Evolutionary conservation across 2,797 vertebrate genomes (phyloP).

Genomic region (Hippoglossus hippoglossus): DNA sequence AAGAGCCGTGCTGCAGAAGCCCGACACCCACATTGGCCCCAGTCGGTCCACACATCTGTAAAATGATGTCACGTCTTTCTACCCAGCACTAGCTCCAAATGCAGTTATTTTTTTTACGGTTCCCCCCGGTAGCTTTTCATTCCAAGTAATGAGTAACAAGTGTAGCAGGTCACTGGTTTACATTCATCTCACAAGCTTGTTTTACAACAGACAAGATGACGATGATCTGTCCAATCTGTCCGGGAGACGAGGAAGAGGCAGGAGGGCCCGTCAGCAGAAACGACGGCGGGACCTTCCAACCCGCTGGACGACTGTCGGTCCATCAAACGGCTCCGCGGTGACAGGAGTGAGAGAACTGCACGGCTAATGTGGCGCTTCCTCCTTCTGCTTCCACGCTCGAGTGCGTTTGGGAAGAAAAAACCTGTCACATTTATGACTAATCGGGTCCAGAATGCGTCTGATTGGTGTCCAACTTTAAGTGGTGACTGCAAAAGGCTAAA

Average conservation of each 20-base stretch:
- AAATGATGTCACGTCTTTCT: background rate
- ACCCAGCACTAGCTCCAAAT: background rate
- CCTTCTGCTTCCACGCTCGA: background rate
- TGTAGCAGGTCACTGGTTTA: background rate
- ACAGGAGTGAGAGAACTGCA: background rate
- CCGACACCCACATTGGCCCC: background rate
- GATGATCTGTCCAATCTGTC: background rate
- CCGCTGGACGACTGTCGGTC: slow-evolving; percentile 9
- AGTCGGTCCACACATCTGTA: background rate
- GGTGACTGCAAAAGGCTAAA: background rate
- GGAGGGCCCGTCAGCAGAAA: background rate
- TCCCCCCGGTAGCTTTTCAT: background rate
- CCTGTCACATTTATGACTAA: background rate
- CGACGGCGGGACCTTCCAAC: background rate
- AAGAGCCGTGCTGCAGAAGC: background rate
- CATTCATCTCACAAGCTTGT: background rate
- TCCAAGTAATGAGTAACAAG: background rate
- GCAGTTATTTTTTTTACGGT: background rate
- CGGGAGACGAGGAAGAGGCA: background rate
- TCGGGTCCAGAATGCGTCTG: background rate
- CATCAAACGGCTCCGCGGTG: background rate
- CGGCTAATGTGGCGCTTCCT: background rate
- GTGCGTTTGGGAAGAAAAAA: too few species aligned
- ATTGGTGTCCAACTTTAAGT: background rate
- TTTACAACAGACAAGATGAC: background rate